phyloP scores from a whole-genome alignment of 2,113 vertebrate species.

The Dasyprocta punctata region DNA sequence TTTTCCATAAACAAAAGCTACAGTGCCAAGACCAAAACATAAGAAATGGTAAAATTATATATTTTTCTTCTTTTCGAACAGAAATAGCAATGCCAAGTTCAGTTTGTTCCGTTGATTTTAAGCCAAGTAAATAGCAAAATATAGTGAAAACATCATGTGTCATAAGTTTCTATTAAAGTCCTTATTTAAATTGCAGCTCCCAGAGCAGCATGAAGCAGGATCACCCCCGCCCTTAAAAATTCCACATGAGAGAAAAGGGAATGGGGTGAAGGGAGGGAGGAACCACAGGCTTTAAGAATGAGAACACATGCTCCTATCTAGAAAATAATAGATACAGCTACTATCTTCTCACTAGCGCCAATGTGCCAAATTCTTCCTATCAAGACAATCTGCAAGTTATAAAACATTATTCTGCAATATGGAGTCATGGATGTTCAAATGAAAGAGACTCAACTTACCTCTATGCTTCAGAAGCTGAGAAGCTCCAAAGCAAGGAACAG shows the following conservation, averaged over 20 bases:
- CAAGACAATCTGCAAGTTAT: neutral
- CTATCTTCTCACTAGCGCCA: neutral
- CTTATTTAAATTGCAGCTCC: slow-evolving; percentile 63
- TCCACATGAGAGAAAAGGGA: neutral
- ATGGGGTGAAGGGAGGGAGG: neutral
- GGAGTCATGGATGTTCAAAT: neutral
- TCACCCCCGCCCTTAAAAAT: neutral
- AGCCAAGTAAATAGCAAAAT: slow-evolving; percentile 77
- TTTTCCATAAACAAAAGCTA: slow-evolving; percentile 80
- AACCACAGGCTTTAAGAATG: neutral
- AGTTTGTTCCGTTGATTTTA: slow-evolving; percentile 78
- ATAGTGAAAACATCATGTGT: slow-evolving; percentile 70
- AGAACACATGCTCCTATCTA: neutral
- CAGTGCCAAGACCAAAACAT: slow-evolving; percentile 73
- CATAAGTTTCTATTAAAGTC: slow-evolving; percentile 68
- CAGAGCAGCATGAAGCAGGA: neutral
- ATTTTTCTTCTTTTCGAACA: slow-evolving; percentile 76
- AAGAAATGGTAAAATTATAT: slow-evolving; percentile 78
- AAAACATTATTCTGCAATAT: neutral
- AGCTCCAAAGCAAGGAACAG: neutral
- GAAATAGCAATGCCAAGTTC: slow-evolving; percentile 82
- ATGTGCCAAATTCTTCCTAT: neutral
- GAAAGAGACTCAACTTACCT: neutral
- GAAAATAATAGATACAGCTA: neutral
- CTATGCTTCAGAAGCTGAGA: neutral